phyloP scores from a whole-genome alignment of 2,113 vertebrate species.

The Colinus virginianus region DNA sequence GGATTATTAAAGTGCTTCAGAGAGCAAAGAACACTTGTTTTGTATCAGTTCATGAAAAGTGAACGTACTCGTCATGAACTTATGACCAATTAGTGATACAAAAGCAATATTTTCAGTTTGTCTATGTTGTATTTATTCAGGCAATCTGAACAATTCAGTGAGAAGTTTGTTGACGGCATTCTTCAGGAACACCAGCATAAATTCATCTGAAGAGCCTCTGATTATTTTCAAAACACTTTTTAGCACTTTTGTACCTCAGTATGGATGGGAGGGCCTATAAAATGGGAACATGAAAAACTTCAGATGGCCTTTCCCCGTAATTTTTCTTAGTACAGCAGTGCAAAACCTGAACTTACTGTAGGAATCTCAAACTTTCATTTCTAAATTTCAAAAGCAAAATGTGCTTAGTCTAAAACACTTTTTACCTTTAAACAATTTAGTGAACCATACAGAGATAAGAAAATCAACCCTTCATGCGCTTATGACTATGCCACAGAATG shows the following conservation, averaged over 20 bases:
- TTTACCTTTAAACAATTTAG: neutral
- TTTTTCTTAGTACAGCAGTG: neutral
- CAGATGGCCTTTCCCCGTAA: neutral
- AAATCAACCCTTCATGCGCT: neutral
- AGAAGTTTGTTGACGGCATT: neutral
- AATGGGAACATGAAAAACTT: neutral
- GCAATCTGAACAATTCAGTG: neutral
- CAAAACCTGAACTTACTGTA: neutral
- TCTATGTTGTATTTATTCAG: neutral
- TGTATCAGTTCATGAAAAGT: neutral
- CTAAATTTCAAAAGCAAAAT: neutral
- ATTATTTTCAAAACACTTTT: neutral
- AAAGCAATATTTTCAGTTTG: neutral
- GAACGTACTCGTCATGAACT: neutral
- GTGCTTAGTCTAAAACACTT: neutral
- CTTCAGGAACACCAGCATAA: neutral
- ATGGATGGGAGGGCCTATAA: neutral
- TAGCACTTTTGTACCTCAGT: neutral
- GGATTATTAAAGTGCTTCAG: neutral
- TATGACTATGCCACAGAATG: neutral
- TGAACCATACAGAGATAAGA: neutral
- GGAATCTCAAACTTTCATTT: neutral
- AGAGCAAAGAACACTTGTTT: neutral
- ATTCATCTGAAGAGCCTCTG: neutral
- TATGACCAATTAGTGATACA: neutral